phyloP scores from a whole-genome alignment of 1,140 invertebrate species.

The Nephila pilipes region DNA sequence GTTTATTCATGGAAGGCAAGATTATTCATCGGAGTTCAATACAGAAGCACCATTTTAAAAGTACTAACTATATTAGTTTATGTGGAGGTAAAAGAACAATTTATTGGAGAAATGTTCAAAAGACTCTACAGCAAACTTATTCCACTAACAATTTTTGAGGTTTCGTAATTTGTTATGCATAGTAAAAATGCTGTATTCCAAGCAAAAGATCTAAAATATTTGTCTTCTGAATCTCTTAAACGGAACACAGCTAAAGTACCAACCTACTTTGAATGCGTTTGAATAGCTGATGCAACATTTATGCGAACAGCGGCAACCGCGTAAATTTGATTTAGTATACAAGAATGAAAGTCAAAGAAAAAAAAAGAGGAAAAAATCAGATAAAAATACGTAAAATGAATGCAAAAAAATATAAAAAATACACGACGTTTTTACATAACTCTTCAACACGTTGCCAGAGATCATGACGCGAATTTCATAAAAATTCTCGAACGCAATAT shows the following conservation, averaged over 20 bases:
- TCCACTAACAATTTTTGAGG: neutral
- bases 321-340: constrained; percentile 61
- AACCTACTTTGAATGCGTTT: constrained; percentile 57
- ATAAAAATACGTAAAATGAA: neutral
- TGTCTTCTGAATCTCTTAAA: constrained; percentile 25
- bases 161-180: constrained; percentile 5
- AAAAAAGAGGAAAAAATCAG: neutral
- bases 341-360: neutral
- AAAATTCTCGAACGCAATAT: constrained; percentile 44
- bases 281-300: constrained; percentile 63
- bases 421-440: constrained; percentile 44
- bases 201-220: neutral
- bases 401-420: neutral
- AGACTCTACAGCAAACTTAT: neutral
- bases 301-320: constrained; percentile 40
- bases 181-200: neutral
- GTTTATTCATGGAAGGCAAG: too few species aligned
- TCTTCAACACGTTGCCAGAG: constrained; percentile 37
- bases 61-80: too few species aligned
- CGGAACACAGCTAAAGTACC: constrained; percentile 10
- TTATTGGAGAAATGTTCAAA: neutral
- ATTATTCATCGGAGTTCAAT: too few species aligned
- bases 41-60: too few species aligned
- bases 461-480: constrained; percentile 70
- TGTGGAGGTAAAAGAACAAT: too few species aligned